Evolutionary conservation across 2,797 vertebrate genomes (phyloP).

Genomic region (Melopsittacus undulatus): DNA sequence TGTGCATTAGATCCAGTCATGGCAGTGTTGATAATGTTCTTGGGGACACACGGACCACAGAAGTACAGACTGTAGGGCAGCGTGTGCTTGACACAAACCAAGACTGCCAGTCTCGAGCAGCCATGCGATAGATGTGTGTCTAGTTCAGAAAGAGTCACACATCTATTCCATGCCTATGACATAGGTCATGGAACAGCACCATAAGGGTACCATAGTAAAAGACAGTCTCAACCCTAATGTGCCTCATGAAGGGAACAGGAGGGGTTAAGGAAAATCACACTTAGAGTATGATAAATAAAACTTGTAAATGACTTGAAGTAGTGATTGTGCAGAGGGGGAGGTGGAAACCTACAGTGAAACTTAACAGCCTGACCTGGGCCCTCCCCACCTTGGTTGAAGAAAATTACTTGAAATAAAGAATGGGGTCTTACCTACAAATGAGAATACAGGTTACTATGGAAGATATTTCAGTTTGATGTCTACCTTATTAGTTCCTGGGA

Average conservation of each 20-base stretch:
- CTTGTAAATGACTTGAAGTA: background rate
- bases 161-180: accelerated
- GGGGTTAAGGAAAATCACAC: background rate
- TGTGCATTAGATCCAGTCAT: background rate
- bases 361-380: background rate
- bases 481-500: background rate
- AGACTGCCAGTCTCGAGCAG: background rate
- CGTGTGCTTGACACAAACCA: background rate
- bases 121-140: accelerated
- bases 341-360: background rate
- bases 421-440: background rate
- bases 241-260: background rate
- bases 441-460: background rate
- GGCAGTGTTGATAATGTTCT: background rate
- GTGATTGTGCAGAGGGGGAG: background rate
- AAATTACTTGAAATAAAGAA: background rate
- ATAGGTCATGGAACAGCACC: background rate
- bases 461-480: background rate
- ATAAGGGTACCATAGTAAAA: background rate
- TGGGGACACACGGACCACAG: background rate
- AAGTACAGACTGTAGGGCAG: background rate
- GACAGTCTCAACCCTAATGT: background rate
- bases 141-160: background rate
- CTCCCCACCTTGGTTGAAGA: background rate
- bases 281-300: background rate